These are phyloP conservation scores for Temnothorax rugatulus DNA, from an alignment of 2,888 invertebrate species.

Conservation along the genomic window DNA sequence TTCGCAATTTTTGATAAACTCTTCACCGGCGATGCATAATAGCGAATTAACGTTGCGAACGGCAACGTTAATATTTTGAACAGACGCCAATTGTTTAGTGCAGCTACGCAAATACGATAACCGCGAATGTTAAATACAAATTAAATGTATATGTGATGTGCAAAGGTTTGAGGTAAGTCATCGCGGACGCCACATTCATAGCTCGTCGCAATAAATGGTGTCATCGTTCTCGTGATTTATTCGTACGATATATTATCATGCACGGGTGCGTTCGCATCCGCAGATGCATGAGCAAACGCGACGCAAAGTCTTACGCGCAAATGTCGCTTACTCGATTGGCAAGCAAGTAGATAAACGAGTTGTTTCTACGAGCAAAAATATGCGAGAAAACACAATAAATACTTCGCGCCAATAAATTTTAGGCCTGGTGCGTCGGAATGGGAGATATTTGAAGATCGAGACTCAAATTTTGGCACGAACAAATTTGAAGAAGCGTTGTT, in stretches of 20 bases:
- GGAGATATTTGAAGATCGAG: background rate
- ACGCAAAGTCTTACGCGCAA: background rate
- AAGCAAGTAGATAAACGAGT: conserved; percentile 8
- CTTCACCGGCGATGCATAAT: background rate
- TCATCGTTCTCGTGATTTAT: conserved; percentile 50
- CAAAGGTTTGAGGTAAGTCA: conserved; percentile 39
- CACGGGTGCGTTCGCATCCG: background rate
- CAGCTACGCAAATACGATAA: conserved; percentile 22
- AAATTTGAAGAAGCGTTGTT: conserved; percentile 20
- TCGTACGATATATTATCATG: background rate
- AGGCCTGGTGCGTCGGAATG: background rate
- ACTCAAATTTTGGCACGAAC: background rate
- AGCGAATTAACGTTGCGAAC: background rate
- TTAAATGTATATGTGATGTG: background rate
- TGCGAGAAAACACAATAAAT: conserved; percentile 23
- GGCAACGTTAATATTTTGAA: conserved; percentile 6
- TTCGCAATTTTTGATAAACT: background rate
- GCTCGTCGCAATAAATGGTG: conserved; percentile 14
- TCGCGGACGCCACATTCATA: conserved; percentile 1
- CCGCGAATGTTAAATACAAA: conserved; percentile 11
- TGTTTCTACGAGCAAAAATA: conserved; percentile 24
- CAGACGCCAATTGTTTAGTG: conserved; percentile 7
- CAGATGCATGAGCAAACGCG: background rate
- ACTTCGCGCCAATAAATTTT: conserved; percentile 36
- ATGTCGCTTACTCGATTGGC: background rate